These are phyloP conservation scores for Malurus alboscapulatus DNA, from an alignment of 2,113 vertebrate species.

Conservation along the genomic window DNA sequence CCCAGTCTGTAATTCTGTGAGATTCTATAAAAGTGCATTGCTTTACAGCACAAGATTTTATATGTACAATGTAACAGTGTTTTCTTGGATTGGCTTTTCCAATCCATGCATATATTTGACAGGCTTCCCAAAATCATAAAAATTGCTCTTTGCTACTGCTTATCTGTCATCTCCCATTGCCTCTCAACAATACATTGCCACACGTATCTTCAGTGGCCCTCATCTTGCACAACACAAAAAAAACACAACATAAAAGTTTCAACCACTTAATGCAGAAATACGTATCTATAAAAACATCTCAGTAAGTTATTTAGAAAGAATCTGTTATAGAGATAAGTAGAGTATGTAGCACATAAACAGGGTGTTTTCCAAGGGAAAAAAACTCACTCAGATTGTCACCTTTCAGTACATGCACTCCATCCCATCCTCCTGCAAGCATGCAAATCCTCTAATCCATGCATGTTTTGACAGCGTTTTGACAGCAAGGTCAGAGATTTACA, in stretches of 20 bases:
- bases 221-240: not conserved
- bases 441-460: not conserved
- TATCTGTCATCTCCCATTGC: not conserved
- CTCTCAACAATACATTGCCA: not conserved
- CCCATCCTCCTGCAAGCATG: not conserved
- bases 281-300: not conserved
- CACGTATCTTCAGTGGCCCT: not conserved
- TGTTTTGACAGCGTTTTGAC: not conserved
- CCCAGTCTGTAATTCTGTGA: not conserved
- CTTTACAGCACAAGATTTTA: not conserved
- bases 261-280: not conserved
- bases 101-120: not conserved
- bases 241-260: not conserved
- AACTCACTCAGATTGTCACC: not conserved
- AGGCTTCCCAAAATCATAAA: not conserved
- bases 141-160: not conserved
- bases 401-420: not conserved
- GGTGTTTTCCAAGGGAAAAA: not conserved
- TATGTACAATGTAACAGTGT: not conserved
- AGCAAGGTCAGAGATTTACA: not conserved
- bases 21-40: not conserved
- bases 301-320: not conserved
- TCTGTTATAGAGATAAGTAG: not conserved
- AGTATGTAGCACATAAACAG: not conserved
- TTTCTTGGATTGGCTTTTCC: not conserved